Evolutionary conservation across 2,797 vertebrate genomes (phyloP), one percentile per base, ranked within the genome.

Genomic region (Pteronotus mesoamericanus): DNA sequence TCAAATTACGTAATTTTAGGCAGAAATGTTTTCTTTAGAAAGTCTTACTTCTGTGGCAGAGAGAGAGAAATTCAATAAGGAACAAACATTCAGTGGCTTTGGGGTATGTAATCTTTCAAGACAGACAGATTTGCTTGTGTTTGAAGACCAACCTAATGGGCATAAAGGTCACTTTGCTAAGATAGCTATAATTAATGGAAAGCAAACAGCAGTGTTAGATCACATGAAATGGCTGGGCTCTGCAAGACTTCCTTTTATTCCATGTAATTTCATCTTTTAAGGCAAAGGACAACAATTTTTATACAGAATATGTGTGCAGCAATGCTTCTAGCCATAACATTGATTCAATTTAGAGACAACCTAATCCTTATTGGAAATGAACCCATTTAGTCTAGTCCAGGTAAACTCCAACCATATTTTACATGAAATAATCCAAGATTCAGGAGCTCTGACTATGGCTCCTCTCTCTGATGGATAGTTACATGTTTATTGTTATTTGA

Each of bases 121-220:
- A 37, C 37, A 86, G 51, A 44, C 39, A 96, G 75, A 64, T 89
- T 48, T 94, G 48, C 84, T 89, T 94, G 57, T 92, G 24, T 90
- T 96, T 80, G 44, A 93, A 90, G 84, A 92, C 55, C 74, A 93
- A 11, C 19, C 55, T 93, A 97, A 92, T 91, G 84, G 61, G 19
- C 34, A 78, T 86, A 95, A 94, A 97, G 89, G 91, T 93, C 94
- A 95, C 1, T 72, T 89, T 96, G 46, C 59, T 87, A 59, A 94
- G 34, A 61, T 94, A 93, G 44, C 69, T 95, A 29, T 89, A 95
- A 95, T 91, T 96, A 93, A 92, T 42, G 55, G 39, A 87, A 72
- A 86, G 42, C 82, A 92, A 96, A 77, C 11, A 92, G n/a, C 61
- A 68, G n/a, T 89, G 48, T 94, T 95, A 79, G 83, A 94, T 80